Base-by-base conservation (phyloP, 2,888 invertebrate genomes). In the Spisula subtruncata region DNA sequence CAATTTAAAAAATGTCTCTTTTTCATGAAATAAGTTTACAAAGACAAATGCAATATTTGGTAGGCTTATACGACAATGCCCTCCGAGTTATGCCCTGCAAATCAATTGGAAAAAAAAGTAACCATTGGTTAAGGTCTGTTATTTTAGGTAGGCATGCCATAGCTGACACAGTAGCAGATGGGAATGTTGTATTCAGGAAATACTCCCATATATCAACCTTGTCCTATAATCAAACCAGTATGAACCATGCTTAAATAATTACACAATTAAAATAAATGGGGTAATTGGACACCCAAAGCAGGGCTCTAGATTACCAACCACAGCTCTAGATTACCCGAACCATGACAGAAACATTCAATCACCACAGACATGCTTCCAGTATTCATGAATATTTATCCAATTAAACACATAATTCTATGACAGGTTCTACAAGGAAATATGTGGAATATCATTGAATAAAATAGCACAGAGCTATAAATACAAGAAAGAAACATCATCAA, bases 351-450 rank as follows among this genome's bases (percentile, higher is more conserved):
- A 16, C 75, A 75, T 32, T 75, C 32, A 75, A 75, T 75, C 75
- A 75, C 75, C 32, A 12, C 32, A 35, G 32, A 32, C 18, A 35
- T 75, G 29, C 35, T 75, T 75, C 75, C 32, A 32, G 75, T 35
- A 75, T 75, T 75, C 75, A 75, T 75, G 75, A 75, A 75, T 75
- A 35, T 75, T 75, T 75, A 75, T 75, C 75, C 75, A 75, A 75
- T 75, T 75, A 75, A 16, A 16, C n/a, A 32, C 75, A 35, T 32
- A 18, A 32, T 75, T 75, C 16, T 35, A 18, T 75, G 75, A 75
- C 75, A 75, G 75, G 14, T 32, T 75, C 32, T 35, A 75, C 32
- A 12, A 35, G 16, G 75, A 35, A 75, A 75, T 32, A 75, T 75
- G 75, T 32, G 75, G 14, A 75, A 75, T 18, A 35, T 75, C 32